Percentiles rank a stretch among this genome's conserved stretches.
phyloP scores from a whole-genome alignment of 2,113 vertebrate genomes.

The Tragelaphus imberbis region DNA sequence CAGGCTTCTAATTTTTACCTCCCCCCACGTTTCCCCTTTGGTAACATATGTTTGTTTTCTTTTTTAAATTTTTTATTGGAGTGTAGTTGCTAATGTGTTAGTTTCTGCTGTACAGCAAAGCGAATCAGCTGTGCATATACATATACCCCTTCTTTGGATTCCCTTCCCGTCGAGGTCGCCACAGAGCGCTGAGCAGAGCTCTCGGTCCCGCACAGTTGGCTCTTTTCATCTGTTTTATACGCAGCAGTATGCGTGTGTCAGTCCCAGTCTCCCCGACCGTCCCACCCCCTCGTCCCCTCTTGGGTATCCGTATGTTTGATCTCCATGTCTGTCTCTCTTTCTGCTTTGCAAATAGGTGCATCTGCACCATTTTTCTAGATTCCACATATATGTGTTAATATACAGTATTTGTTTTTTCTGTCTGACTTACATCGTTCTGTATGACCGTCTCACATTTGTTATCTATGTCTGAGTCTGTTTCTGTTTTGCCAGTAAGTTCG shows the following conservation, averaged over 20 bases:
- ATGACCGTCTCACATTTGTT: background rate
- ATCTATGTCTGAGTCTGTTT: background rate
- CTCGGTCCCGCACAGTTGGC: fast-evolving
- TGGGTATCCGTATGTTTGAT: background rate
- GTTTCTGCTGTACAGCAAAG: background rate
- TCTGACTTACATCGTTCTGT: background rate
- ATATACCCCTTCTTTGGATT: background rate
- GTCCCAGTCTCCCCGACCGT: background rate
- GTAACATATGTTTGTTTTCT: background rate
- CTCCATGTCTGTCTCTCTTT: background rate
- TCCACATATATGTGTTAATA: background rate
- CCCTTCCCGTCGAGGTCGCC: background rate
- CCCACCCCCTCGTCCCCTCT: background rate
- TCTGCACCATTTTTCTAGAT: background rate
- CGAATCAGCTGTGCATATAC: background rate
- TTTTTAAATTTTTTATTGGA: background rate
- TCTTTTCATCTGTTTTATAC: background rate
- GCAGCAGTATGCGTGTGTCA: background rate
- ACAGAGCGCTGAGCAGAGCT: fast-evolving
- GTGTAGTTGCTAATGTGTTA: background rate
- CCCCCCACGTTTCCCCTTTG: background rate
- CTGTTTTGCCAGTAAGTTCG: background rate
- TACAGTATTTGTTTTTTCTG: background rate
- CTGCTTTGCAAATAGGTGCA: background rate
- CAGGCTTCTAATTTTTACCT: background rate